A percentile compares a stretch with the other conserved stretches of the same genome.
Conservation (phyloP, 2,113 vertebrate genomes). For the Capreolus pygargus region DNA sequence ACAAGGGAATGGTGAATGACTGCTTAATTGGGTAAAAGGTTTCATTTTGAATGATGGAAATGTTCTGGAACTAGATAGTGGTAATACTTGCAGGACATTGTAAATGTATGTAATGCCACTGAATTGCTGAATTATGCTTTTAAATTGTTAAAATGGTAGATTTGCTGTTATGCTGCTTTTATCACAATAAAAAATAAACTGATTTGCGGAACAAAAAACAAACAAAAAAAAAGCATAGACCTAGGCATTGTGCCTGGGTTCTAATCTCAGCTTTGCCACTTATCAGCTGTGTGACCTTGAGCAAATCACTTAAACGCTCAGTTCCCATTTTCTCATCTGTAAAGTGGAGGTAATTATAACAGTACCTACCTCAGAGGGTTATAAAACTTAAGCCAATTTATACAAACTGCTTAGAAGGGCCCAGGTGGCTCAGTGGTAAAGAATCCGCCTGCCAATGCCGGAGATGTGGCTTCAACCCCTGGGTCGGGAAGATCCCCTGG, state of each 20-base stretch:
- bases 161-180: not conserved
- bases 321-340: not conserved
- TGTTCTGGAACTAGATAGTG: not conserved
- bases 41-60: not conserved
- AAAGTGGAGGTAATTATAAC: not conserved
- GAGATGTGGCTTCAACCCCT: not conserved
- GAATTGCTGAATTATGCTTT: not conserved
- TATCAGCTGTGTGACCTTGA: not conserved
- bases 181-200: not conserved
- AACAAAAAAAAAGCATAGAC: not conserved
- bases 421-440: not conserved
- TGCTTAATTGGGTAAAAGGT: not conserved
- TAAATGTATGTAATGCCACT: not conserved
- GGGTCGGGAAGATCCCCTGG: not conserved
- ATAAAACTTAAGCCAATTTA: not conserved
- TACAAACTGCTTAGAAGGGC: not conserved
- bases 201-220: not conserved
- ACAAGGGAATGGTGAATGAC: not conserved
- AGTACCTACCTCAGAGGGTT: not conserved
- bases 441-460: not conserved
- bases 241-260: not conserved
- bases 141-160: not conserved
- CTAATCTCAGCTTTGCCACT: not conserved
- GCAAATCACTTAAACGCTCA: not conserved
- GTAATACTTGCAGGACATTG: not conserved